These are phyloP conservation scores for Styela plicata DNA, from an alignment of 23 tunicate genomes.

Conservation along the genomic window DNA sequence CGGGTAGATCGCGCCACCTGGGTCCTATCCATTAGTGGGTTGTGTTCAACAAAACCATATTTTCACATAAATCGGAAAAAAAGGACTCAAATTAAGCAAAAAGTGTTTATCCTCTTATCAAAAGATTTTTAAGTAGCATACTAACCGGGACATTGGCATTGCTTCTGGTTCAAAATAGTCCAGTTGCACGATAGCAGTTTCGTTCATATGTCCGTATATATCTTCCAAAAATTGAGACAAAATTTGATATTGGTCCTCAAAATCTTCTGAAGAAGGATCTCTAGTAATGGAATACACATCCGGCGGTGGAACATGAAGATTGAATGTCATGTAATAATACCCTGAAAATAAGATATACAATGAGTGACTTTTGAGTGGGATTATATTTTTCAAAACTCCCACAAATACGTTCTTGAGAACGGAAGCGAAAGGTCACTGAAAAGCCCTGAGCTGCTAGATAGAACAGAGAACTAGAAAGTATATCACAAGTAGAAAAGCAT, in stretches of 20 bases:
- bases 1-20: too few species aligned
- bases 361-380: too few species aligned
- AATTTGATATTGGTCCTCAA: not conserved
- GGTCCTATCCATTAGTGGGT: too few species aligned
- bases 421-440: too few species aligned
- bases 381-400: too few species aligned
- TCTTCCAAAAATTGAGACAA: constrained; percentile 29
- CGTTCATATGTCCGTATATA: constrained; percentile 10
- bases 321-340: constrained; percentile 6
- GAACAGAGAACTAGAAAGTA: too few species aligned
- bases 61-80: too few species aligned
- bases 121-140: not conserved
- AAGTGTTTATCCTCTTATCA: not conserved
- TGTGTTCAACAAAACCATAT: too few species aligned
- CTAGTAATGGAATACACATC: constrained; percentile 49
- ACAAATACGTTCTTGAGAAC: too few species aligned
- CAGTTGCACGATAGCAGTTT: constrained; percentile 8
- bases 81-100: too few species aligned
- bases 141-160: constrained; percentile 57
- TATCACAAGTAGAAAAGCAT: too few species aligned
- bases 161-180: constrained; percentile 63
- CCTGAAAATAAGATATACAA: not conserved
- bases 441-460: too few species aligned
- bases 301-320: constrained; percentile 47
- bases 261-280: constrained; percentile 26